Conservation (phyloP, 2,797 vertebrate species). For the Microctenopoma steveboyesi region DNA sequence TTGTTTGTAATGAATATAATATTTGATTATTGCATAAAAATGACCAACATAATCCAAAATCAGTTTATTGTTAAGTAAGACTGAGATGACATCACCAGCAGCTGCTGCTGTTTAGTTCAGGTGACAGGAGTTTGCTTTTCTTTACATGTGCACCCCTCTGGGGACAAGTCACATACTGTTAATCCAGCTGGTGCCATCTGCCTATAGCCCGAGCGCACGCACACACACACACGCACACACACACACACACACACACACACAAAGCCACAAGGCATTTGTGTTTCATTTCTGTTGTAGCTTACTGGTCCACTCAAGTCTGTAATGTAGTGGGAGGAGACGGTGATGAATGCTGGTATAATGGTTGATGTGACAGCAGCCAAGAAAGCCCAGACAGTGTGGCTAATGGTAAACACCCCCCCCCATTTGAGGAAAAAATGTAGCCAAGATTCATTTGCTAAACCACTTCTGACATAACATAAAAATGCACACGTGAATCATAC, state of each 20-base stretch:
- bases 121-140: slow-evolving; percentile 58
- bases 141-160: slow-evolving; percentile 40
- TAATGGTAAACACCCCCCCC: slow-evolving; percentile 27
- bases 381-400: slow-evolving; percentile 33
- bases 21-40: not conserved
- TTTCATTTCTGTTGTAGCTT: slow-evolving; percentile 23
- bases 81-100: slow-evolving; percentile 44
- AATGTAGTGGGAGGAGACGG: slow-evolving; percentile 19
- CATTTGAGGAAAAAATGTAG: slow-evolving; percentile 28
- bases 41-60: not conserved
- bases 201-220: slow-evolving; percentile 18
- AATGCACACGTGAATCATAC: slow-evolving; percentile 7
- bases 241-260: slow-evolving; percentile 25
- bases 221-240: slow-evolving; percentile 14
- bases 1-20: too few species aligned
- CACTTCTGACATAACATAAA: slow-evolving; percentile 26
- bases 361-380: slow-evolving; percentile 53
- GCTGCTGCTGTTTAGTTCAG: slow-evolving; percentile 50
- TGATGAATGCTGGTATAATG: slow-evolving; percentile 61
- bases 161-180: slow-evolving; percentile 61
- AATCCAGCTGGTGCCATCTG: slow-evolving; percentile 76
- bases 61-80: slow-evolving; percentile 3
- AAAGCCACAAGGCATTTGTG: slow-evolving; percentile 18
- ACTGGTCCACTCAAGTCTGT: slow-evolving; percentile 20
- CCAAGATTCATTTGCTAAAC: slow-evolving; percentile 42